Percentiles rank a stretch among this genome's conserved stretches.
Conservation (phyloP, 2,797 vertebrate genomes). For the Tarsius wallacei region DNA sequence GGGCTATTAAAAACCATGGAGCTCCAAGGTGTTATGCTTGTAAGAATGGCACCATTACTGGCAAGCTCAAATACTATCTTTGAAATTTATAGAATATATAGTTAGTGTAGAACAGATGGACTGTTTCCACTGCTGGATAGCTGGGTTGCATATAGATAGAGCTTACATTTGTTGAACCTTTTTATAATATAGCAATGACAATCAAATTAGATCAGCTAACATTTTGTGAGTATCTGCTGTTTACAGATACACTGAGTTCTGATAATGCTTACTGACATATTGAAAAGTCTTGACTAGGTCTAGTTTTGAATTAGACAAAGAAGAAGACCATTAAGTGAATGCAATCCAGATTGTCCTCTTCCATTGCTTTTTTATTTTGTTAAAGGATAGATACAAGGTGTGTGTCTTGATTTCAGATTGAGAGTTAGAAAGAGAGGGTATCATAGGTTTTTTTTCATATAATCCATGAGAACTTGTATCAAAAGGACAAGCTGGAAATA, state of each 20-base stretch:
- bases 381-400: neutral
- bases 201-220: slow-evolving; percentile 21
- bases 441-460: neutral
- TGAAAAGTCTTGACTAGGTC: slow-evolving; percentile 42
- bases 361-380: slow-evolving; percentile 26
- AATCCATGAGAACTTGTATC: slow-evolving; percentile 30
- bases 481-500: slow-evolving; percentile 23
- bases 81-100: neutral
- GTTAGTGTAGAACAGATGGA: neutral
- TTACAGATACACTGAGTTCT: neutral
- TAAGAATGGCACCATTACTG: neutral
- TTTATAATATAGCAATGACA: slow-evolving; percentile 13
- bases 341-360: slow-evolving; percentile 9
- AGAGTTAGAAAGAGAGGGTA: slow-evolving; percentile 8
- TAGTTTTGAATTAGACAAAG: slow-evolving; percentile 50
- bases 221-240: neutral
- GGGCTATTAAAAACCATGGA: neutral
- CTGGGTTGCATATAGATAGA: slow-evolving; percentile 39
- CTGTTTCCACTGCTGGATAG: neutral
- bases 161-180: neutral
- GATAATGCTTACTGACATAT: neutral
- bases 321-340: slow-evolving; percentile 12
- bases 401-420: neutral
- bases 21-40: neutral
- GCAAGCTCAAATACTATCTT: neutral